A percentile compares a stretch with the other conserved stretches of the same genome.
These are phyloP conservation scores for Gadus chalcogrammus DNA, from an alignment of 2,113 vertebrate genomes.

Conservation along the genomic window DNA sequence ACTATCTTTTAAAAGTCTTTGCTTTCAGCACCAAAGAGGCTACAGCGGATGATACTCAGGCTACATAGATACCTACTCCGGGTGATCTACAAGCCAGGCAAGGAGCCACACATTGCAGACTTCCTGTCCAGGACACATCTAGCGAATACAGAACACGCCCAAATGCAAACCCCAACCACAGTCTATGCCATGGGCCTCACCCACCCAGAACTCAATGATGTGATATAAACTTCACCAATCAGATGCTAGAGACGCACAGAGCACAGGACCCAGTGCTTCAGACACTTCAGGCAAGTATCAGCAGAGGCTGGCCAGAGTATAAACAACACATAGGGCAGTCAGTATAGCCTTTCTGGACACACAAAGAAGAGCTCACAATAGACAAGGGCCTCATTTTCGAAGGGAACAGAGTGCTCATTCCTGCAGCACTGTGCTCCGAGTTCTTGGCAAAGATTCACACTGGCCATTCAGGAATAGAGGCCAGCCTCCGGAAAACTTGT, in stretches of 20 bases:
- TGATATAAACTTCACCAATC: neutral
- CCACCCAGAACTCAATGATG: neutral
- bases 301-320: no score
- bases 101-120: slow-evolving; percentile 13
- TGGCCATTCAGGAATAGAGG: no score
- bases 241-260: neutral
- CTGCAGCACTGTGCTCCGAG: no score
- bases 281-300: no score
- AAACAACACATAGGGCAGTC: no score
- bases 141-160: neutral
- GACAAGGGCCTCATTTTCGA: no score
- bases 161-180: neutral
- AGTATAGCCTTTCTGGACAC: no score
- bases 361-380: no score
- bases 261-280: no score
- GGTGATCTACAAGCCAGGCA: slow-evolving; percentile 11
- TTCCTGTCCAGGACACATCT: neutral
- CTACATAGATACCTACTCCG: slow-evolving; percentile 11
- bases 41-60: slow-evolving; percentile 21
- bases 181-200: slow-evolving; percentile 7
- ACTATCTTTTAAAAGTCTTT: slow-evolving; percentile 26
- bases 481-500: no score
- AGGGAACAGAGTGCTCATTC: no score
- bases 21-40: slow-evolving; percentile 20
- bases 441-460: no score